Base-by-base conservation (phyloP, 2,888 invertebrate species). In the Meiosimyza decipiens region DNA sequence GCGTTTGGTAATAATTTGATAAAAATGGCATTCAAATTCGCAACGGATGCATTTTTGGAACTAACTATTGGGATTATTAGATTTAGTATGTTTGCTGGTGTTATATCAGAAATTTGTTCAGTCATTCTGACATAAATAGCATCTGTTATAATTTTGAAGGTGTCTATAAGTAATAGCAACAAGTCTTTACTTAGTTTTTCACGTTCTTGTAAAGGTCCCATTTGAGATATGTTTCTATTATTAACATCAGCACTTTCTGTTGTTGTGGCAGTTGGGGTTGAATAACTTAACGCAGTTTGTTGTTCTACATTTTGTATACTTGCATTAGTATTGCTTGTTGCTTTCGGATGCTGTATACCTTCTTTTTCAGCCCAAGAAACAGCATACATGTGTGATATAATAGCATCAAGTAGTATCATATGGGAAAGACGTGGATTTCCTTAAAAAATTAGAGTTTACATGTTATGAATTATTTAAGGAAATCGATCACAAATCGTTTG, bases 351-450 rank as follows among this genome's bases (percentile, higher is more conserved):
- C 74, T 79, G 84, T 3, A 80, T 79, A 12, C 85, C 87, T 70
- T 85, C 85, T 65, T 84, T 85, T 50, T 83, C 86, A 0, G 87
- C 83, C 84, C 86, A 86, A 11, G 81, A 82, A 7, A 85, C 82
- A 3, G 85, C 87, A 66, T 87, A 84, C 84, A 87, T 85, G 62
- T 87, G 86, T 0, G 87, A 83, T 59, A 87, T 76, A 11, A 87
- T 65, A 1, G 85, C 85, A 75, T 87, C 87, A 15, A 87, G 76
- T 3, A 86, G 74, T 12, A 87, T 80, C 2, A 87, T 79, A 73
- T 87, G 83, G 0, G 87, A 86, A 3, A 87, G 76, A n/a, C 85
- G 82, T 1, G 87, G 86, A 77, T 81, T 84, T 47, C 79, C 81
- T 81, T 74, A 16, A 71, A 40, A 62, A 57, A 70, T 40, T 68